These are phyloP conservation scores for Ceriagrion tenellum DNA, from an alignment of 2,888 invertebrate species.

Conservation along the genomic window DNA sequence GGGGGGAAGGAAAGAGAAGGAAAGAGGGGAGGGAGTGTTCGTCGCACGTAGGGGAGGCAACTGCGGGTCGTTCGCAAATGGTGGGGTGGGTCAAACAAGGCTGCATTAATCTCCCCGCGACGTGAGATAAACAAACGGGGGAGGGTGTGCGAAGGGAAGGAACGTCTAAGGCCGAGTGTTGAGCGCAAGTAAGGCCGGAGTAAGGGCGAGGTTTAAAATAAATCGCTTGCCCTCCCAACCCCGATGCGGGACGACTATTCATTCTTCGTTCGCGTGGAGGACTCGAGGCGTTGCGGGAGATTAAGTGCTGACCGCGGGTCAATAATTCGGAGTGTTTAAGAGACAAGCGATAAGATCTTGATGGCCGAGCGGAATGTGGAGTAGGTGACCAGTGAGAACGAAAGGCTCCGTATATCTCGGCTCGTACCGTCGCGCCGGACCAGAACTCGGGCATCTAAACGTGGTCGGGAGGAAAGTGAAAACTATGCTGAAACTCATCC, in stretches of 20 bases:
- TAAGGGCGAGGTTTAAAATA: not conserved
- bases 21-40: too few species aligned
- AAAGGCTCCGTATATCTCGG: too few species aligned
- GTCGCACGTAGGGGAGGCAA: too few species aligned
- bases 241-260: not conserved
- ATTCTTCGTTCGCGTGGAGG: not conserved
- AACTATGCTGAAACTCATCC: too few species aligned
- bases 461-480: too few species aligned
- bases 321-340: not conserved
- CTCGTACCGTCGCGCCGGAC: too few species aligned
- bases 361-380: too few species aligned
- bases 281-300: not conserved
- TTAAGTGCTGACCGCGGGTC: not conserved
- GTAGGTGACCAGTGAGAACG: too few species aligned
- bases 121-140: conserved; percentile 59
- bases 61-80: not conserved
- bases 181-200: conserved; percentile 30
- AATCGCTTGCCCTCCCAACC: not conserved
- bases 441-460: too few species aligned
- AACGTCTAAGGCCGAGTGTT: not conserved
- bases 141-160: not conserved
- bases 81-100: conserved; percentile 53
- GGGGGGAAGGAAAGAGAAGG: not conserved
- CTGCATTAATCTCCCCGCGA: conserved; percentile 57
- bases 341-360: not conserved